A percentile compares a stretch with the other conserved stretches of the same genome.
Evolutionary conservation across 2,888 invertebrate genomes (phyloP).

Genomic region (Anticlea derivata): DNA sequence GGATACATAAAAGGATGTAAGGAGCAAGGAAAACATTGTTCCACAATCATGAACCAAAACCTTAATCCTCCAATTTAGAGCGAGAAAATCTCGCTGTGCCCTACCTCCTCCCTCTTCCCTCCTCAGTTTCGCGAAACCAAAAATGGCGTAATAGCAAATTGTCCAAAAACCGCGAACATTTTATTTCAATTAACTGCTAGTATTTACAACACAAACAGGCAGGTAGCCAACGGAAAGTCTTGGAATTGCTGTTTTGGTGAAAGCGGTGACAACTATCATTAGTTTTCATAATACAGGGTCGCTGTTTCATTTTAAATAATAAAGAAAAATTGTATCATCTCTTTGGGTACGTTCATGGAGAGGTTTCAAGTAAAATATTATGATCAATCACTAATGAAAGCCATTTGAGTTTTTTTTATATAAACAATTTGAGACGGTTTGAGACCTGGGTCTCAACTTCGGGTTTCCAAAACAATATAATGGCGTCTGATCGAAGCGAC

Average conservation of each 20-base stretch:
- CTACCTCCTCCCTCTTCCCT: too few species aligned
- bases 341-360: not conserved
- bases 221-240: slow-evolving; percentile 16
- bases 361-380: not conserved
- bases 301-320: slow-evolving; percentile 24
- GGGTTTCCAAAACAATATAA: too few species aligned
- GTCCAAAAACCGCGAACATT: slow-evolving; percentile 34
- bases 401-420: not conserved
- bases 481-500: too few species aligned
- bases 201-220: not conserved
- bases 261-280: slow-evolving; percentile 37
- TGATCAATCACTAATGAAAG: too few species aligned
- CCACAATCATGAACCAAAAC: too few species aligned
- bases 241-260: slow-evolving; percentile 24
- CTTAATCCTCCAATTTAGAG: too few species aligned
- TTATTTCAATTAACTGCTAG: slow-evolving; percentile 43
- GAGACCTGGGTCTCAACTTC: too few species aligned
- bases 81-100: too few species aligned
- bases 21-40: too few species aligned
- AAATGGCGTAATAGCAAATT: slow-evolving; percentile 12
- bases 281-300: slow-evolving; percentile 36
- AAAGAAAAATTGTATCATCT: slow-evolving; percentile 9
- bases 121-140: not conserved
- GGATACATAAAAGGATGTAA: too few species aligned
- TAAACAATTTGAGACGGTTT: too few species aligned